Evolutionary conservation across 2,888 invertebrate species (phyloP).

Genomic region (Linnaemya vulpina): DNA sequence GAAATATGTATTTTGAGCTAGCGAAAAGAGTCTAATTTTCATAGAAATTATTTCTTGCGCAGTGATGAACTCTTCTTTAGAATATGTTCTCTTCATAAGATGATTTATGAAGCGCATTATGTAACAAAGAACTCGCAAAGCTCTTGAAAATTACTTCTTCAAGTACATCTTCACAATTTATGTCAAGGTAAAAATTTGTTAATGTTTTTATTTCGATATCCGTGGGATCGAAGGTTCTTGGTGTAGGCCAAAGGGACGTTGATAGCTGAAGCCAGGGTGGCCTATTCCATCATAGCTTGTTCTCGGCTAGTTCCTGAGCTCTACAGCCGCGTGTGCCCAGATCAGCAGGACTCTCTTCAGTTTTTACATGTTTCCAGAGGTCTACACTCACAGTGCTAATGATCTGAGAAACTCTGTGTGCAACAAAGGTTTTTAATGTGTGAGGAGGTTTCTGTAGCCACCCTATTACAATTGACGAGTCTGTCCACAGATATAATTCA

Average conservation of each 20-base stretch:
- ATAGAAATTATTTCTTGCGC: no score
- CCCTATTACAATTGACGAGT: slow-evolving; percentile 25
- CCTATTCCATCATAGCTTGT: slow-evolving; percentile 20
- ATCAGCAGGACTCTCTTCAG: slow-evolving; percentile 39
- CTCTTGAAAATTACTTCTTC: slow-evolving; percentile 30
- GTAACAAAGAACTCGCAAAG: slow-evolving; percentile 32
- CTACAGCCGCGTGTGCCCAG: slow-evolving; percentile 37
- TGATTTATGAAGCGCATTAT: slow-evolving; percentile 14
- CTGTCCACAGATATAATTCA: slow-evolving; percentile 23
- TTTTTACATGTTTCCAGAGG: slow-evolving; percentile 37
- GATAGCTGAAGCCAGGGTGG: slow-evolving; percentile 14
- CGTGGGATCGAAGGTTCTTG: slow-evolving; percentile 8
- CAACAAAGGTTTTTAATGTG: slow-evolving; percentile 26
- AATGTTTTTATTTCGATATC: slow-evolving; percentile 20
- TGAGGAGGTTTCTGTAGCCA: slow-evolving; percentile 46
- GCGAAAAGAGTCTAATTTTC: no score
- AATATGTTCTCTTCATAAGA: neutral
- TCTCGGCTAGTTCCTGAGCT: neutral
- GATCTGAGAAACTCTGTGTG: slow-evolving; percentile 28
- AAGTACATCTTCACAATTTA: no score
- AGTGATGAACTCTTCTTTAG: neutral
- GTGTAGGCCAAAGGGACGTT: slow-evolving; percentile 20
- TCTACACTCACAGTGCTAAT: neutral
- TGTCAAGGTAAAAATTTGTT: no score
- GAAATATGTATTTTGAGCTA: no score